phyloP scores from a whole-genome alignment of 2,888 invertebrate genomes.

The Acanthoscelides obtectus region DNA sequence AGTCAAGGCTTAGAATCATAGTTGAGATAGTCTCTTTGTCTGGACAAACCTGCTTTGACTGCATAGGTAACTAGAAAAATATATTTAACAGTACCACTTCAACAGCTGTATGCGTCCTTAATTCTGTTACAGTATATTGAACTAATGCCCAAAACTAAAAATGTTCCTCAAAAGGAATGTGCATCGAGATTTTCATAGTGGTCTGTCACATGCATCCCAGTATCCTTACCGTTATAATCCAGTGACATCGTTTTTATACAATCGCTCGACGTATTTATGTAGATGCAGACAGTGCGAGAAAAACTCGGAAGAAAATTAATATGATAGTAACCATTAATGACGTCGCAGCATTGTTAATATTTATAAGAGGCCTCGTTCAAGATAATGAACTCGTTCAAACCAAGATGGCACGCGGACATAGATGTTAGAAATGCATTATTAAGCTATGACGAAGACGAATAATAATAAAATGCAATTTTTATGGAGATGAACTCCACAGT shows the following conservation, averaged over 20 bases:
- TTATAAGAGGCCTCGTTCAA: neutral
- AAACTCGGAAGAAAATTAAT: too few species aligned
- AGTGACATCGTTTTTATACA: neutral
- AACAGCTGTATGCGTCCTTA: too few species aligned
- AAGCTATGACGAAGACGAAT: too few species aligned
- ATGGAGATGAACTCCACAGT: too few species aligned
- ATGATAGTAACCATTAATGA: neutral
- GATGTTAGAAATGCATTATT: neutral
- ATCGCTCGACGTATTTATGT: neutral
- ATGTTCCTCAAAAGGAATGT: neutral
- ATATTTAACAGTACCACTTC: too few species aligned
- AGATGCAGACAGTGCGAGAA: neutral
- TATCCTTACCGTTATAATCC: neutral
- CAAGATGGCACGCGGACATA: neutral
- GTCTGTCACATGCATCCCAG: neutral
- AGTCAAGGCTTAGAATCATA: too few species aligned
- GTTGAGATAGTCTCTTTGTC: too few species aligned
- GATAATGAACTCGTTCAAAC: neutral
- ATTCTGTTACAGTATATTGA: neutral
- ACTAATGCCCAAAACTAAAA: neutral
- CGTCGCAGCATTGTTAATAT: neutral
- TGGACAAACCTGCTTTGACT: too few species aligned
- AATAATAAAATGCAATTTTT: too few species aligned
- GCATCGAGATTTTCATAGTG: neutral
- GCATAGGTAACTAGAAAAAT: too few species aligned